Percentiles rank a stretch among this genome's conserved stretches.
Conservation (phyloP, 2,797 vertebrate genomes). For the Chelon labrosus region DNA sequence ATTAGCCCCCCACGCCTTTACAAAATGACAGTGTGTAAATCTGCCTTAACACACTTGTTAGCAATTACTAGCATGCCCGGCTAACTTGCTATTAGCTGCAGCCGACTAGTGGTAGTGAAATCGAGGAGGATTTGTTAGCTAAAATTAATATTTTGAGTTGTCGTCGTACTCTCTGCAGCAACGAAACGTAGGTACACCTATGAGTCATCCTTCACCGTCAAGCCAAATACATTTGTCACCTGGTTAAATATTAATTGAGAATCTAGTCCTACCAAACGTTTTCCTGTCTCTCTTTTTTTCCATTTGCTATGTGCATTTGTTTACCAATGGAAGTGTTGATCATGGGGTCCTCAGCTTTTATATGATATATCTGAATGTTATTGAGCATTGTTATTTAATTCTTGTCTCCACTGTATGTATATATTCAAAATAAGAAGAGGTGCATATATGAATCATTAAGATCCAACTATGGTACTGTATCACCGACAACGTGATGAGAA, state of each 20-base stretch:
- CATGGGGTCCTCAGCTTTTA: conserved; percentile 79
- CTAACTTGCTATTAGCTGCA: background rate
- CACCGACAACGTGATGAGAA: conserved; percentile 84
- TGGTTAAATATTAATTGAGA: conserved; percentile 19
- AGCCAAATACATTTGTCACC: conserved; percentile 59
- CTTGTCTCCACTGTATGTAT: conserved; percentile 87
- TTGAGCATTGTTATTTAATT: conserved; percentile 89
- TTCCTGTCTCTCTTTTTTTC: conserved; percentile 48
- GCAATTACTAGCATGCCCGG: background rate
- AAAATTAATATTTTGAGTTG: background rate
- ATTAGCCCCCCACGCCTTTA: background rate
- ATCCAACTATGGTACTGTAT: conserved; percentile 86
- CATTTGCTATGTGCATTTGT: conserved; percentile 72
- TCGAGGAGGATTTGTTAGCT: background rate
- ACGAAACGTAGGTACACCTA: background rate
- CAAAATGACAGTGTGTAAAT: background rate
- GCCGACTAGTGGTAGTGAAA: conserved; percentile 1
- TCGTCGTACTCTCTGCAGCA: background rate
- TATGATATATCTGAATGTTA: conserved; percentile 86
- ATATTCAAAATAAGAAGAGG: conserved; percentile 82
- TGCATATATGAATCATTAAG: conserved; percentile 84
- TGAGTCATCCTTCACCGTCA: conserved; percentile 13
- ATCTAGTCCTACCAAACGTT: conserved; percentile 60
- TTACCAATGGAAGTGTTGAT: conserved; percentile 83
- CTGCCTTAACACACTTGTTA: background rate